These are phyloP conservation scores for Cremastinae sp. DNA, from an alignment of 2,888 invertebrate species.

Conservation along the genomic window DNA sequence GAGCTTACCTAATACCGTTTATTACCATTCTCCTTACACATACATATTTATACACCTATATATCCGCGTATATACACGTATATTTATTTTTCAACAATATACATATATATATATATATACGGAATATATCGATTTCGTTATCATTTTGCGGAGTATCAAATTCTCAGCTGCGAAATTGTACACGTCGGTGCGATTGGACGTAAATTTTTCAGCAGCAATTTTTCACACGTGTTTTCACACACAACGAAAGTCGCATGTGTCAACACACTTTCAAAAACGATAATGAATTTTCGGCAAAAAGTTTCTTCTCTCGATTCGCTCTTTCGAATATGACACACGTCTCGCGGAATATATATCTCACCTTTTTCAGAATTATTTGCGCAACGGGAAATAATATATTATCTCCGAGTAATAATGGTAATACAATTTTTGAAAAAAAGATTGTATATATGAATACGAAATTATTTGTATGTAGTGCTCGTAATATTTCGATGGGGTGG, in stretches of 20 bases:
- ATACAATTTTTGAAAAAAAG: constrained; percentile 16
- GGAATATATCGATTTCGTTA: constrained; percentile 36
- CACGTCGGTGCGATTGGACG: too few relatives aligned
- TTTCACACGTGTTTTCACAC: too few relatives aligned
- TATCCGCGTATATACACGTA: too few relatives aligned
- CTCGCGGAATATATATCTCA: not conserved
- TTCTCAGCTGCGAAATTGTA: too few relatives aligned
- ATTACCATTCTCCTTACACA: constrained; percentile 28
- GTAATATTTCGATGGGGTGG: constrained; percentile 42
- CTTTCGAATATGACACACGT: constrained; percentile 2
- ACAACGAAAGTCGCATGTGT: too few relatives aligned
- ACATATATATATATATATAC: not conserved
- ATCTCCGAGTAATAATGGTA: constrained; percentile 13
- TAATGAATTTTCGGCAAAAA: too few relatives aligned
- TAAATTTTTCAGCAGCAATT: too few relatives aligned
- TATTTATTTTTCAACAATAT: too few relatives aligned
- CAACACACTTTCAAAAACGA: too few relatives aligned
- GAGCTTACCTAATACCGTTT: constrained; percentile 47
- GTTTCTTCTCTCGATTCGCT: too few relatives aligned
- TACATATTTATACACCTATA: constrained; percentile 13
- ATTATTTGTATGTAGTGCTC: constrained; percentile 16
- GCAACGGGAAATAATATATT: constrained; percentile 11
- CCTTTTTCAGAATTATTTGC: constrained; percentile 8
- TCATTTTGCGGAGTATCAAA: constrained; percentile 1
- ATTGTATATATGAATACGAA: constrained; percentile 16